These are phyloP conservation scores for Drosophila kohkoa DNA, from an alignment of 1,140 invertebrate genomes.

Conservation along the genomic window DNA sequence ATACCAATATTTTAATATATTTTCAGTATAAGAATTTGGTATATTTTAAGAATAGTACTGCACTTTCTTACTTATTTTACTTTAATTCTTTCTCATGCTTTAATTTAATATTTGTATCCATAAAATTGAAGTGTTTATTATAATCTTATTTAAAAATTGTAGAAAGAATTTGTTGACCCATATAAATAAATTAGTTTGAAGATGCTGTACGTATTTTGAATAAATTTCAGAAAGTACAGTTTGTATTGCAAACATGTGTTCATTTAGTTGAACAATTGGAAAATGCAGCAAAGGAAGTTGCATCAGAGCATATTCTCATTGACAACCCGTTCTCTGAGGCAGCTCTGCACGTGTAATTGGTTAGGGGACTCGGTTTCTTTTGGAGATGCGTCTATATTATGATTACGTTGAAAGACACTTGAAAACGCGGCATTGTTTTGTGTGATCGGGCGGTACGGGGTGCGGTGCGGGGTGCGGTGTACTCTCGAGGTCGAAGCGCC, in stretches of 20 bases:
- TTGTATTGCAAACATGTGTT: no score
- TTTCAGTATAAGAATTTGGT: no score
- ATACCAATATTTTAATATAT: no score
- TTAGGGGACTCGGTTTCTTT: neutral
- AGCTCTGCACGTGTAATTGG: conserved; percentile 23
- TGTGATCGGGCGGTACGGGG: neutral
- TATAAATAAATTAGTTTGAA: no score
- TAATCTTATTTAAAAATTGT: neutral
- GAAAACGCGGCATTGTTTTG: conserved; percentile 33
- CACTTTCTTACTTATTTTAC: no score
- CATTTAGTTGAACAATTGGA: neutral
- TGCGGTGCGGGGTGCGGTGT: neutral
- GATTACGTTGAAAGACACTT: conserved; percentile 63
- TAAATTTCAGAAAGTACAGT: conserved; percentile 2
- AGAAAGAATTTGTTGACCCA: no score
- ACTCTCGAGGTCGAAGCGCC: conserved; percentile 40
- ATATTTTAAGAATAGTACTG: no score
- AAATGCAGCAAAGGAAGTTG: conserved; percentile 8
- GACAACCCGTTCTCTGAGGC: conserved; percentile 6
- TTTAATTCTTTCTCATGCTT: no score
- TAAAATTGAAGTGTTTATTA: no score
- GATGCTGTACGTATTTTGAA: no score
- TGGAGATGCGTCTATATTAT: conserved; percentile 11
- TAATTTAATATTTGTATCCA: no score
- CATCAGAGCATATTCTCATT: neutral